Evolutionary conservation across 2,113 vertebrate genomes (phyloP), one percentile per base, ranked within the genome.

Genomic region (pig (Sus scrofa)): DNA sequence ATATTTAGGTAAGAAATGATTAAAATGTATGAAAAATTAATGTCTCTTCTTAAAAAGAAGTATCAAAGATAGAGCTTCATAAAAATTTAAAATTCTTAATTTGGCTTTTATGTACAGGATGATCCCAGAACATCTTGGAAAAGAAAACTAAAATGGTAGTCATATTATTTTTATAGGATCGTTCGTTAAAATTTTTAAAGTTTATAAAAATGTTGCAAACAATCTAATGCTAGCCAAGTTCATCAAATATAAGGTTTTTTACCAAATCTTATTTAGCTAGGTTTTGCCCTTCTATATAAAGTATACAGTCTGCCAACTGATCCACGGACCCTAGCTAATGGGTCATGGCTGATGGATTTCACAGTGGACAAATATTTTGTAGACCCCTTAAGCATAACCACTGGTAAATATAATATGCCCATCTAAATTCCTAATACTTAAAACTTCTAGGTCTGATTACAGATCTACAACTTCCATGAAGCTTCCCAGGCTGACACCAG

Each of bases 1-100:
- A 70, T 77, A 68, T 39, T 94, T 88, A 86, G 26, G 54, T 26
- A 86, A 39, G 10, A 71, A 89, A 94, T 63, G 75, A 89, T 37
- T 89, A 70, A 92, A 94, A 83, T 70, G 16, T 90, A 75, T 86
- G 94, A 63, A 91, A 95, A 95, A 85, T 62, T 26, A 89, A 79
- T 81, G 30, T 1, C 37, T 77, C 20, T 50, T 81, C 52, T 91
- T 63, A 86, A 90, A 92, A 50, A 92, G 22, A 85, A 87, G 50
- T 56, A 91, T 50, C 65, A 68, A 96, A 93, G 39, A 52, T 2
- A 86, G 52, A 16, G 89, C 13, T 82, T 95, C 32, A 91, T 39
- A 86, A 91, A 95, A 86, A 30, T 37, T 37, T 84, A 73, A 63
- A 95, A 81, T 56, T 73, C 54, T 75, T 94, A 89, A 75, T 30